phyloP scores from a whole-genome alignment of 2,113 vertebrate genomes.

The Origma solitaria region DNA sequence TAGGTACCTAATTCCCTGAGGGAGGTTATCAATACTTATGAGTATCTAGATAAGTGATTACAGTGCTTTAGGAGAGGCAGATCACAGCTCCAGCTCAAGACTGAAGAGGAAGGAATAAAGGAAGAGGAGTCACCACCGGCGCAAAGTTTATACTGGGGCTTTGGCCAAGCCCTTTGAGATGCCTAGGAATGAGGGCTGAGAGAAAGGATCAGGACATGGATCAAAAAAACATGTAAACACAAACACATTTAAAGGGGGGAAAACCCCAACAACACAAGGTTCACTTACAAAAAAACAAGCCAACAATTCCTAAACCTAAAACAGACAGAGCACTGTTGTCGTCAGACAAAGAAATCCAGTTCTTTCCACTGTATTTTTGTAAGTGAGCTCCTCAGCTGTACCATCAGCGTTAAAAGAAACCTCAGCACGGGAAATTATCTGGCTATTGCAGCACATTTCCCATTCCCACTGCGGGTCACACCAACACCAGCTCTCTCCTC shows the following conservation, averaged over 20 bases:
- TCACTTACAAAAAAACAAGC: not conserved
- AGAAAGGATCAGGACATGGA: not conserved
- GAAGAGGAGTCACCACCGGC: not conserved
- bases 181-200: not conserved
- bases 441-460: not conserved
- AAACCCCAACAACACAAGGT: fast-evolving
- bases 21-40: not conserved
- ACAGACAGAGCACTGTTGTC: not conserved
- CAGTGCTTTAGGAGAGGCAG: fast-evolving
- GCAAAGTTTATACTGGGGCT: not conserved
- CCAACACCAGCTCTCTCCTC: not conserved
- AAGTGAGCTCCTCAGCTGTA: not conserved
- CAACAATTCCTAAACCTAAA: not conserved
- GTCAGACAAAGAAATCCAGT: not conserved
- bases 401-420: not conserved
- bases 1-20: not conserved
- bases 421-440: not conserved
- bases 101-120: not conserved
- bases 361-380: not conserved
- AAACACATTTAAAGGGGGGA: not conserved
- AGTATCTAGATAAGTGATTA: not conserved
- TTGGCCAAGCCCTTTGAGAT: not conserved
- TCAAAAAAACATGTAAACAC: not conserved
- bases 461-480: not conserved
- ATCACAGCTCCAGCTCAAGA: not conserved